Percentiles rank a stretch among this genome's conserved stretches.
Conservation (phyloP, 2,113 vertebrate species). For the Pterocles gutturalis region DNA sequence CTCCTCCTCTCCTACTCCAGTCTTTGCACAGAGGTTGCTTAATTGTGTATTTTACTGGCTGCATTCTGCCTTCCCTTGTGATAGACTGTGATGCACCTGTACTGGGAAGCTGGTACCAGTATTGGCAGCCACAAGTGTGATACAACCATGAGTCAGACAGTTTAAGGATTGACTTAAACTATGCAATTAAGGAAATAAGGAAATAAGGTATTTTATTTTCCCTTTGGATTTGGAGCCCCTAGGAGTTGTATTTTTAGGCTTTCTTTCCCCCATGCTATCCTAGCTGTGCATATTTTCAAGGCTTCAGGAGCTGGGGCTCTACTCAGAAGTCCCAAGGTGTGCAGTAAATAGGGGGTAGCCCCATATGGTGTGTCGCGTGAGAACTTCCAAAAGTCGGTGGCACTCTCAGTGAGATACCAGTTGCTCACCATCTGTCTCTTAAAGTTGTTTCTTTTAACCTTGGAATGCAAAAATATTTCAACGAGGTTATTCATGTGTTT, state of each 20-base stretch:
- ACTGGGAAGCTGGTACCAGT: neutral
- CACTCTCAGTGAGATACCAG: neutral
- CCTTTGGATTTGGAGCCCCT: neutral
- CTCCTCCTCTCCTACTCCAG: neutral
- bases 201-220: neutral
- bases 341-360: neutral
- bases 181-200: neutral
- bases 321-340: neutral
- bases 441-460: neutral
- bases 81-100: slow-evolving; percentile 29
- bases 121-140: neutral
- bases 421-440: slow-evolving; percentile 34
- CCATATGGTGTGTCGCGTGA: accelerated
- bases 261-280: neutral
- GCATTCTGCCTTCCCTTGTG: neutral
- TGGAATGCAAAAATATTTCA: neutral
- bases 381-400: slow-evolving; percentile 5
- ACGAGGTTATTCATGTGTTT: neutral
- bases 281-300: accelerated
- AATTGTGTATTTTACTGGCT: neutral
- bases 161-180: neutral
- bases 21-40: neutral
- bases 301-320: neutral
- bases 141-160: neutral
- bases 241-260: neutral